phyloP scores from a whole-genome alignment of 2,113 vertebrate genomes.

The Alligator mississippiensis region DNA sequence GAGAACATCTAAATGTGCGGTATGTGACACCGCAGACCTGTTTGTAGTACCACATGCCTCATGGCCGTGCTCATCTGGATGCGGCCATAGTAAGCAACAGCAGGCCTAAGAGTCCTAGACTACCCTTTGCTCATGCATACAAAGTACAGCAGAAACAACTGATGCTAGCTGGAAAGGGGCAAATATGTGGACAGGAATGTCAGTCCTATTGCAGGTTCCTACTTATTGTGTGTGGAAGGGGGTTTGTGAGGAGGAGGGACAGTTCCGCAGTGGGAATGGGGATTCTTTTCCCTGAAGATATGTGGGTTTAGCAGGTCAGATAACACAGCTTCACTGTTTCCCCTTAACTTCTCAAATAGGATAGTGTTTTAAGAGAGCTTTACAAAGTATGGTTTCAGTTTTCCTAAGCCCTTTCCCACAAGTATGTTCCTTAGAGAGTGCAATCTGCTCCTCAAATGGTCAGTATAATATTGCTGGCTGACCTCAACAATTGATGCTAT shows the following conservation, averaged over 20 bases:
- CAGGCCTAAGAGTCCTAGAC: not conserved
- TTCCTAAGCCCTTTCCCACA: not conserved
- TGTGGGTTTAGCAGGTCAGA: not conserved
- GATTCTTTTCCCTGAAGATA: not conserved
- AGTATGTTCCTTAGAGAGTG: not conserved
- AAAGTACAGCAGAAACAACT: not conserved
- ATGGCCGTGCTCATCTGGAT: too few relatives aligned
- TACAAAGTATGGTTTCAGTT: not conserved
- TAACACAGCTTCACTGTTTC: rapidly evolving
- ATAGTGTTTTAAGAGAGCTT: not conserved
- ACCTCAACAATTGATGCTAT: not conserved
- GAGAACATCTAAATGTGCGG: too few relatives aligned
- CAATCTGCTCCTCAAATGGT: not conserved
- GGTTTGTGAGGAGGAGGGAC: not conserved
- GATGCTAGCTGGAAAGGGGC: not conserved
- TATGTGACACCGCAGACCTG: too few relatives aligned
- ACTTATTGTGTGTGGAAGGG: not conserved
- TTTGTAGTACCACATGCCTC: too few relatives aligned
- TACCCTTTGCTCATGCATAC: not conserved
- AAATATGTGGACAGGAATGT: not conserved
- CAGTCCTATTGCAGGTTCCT: not conserved
- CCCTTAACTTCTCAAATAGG: rapidly evolving
- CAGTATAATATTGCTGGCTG: not conserved
- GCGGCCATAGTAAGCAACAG: too few relatives aligned
- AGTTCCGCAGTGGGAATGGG: not conserved